Percentiles rank a stretch among this genome's conserved stretches.
phyloP scores from a whole-genome alignment of 1,140 invertebrate genomes.

The Lethocerus indicus region DNA sequence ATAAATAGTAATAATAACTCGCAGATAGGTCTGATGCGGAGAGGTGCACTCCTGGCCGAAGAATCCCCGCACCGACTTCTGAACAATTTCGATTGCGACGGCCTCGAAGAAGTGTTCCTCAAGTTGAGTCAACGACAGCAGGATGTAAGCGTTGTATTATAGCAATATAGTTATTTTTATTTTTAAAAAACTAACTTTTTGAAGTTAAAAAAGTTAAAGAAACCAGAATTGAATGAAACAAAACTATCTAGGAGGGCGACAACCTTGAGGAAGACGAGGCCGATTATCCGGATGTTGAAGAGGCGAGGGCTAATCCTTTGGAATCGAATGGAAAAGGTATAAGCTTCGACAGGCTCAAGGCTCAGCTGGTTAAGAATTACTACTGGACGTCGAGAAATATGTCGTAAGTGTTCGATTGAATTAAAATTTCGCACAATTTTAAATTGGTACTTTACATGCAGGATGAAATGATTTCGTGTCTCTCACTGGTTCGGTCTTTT shows the following conservation, averaged over 20 bases:
- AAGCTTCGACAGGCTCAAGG: conserved; percentile 40
- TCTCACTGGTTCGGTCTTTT: background rate
- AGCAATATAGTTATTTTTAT: no score
- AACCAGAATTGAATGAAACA: background rate
- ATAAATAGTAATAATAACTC: conserved; percentile 1
- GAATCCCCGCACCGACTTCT: conserved; percentile 32
- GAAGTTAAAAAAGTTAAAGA: background rate
- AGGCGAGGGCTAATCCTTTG: no score
- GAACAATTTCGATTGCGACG: conserved; percentile 25
- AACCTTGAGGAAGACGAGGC: no score
- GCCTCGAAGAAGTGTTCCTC: conserved; percentile 41
- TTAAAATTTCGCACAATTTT: background rate
- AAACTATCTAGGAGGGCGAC: no score
- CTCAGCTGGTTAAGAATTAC: conserved; percentile 81
- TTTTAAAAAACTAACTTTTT: background rate
- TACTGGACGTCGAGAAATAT: conserved; percentile 77
- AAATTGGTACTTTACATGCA: background rate
- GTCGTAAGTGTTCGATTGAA: conserved; percentile 36
- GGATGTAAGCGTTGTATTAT: no score
- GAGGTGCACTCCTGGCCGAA: conserved; percentile 38
- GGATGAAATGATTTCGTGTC: background rate
- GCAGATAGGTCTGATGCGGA: conserved; percentile 41
- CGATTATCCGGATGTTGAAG: no score
- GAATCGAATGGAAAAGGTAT: no score
- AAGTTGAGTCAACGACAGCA: conserved; percentile 25